Base-by-base conservation (phyloP, 2,888 invertebrate genomes). In the Plusia festucae region DNA sequence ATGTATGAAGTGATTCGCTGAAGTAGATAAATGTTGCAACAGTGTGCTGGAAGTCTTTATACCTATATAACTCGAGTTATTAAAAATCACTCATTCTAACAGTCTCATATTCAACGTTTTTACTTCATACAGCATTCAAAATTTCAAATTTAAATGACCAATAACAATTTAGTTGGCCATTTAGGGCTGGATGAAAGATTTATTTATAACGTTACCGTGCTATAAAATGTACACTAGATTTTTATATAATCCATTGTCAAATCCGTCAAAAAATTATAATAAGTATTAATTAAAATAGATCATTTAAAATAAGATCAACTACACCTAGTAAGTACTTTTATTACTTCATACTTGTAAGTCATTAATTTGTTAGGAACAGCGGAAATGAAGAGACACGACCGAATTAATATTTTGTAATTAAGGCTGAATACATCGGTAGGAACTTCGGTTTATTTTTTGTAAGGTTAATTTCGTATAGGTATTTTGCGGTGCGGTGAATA, bases 281-380 rank as follows among this genome's bases (percentile, higher is more conserved):
- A 66, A 60, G 59, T 73, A 60, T 11, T n/a, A n/a, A n/a, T n/a
- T n/a, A n/a, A n/a, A n/a, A n/a, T 22, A 46, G 30, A 40, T 54
- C 32, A 32, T 46, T 60, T 53, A 53, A 53, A 60, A 57, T 27
- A 55, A n/a, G n/a, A 40, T 53, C n/a, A 55, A 56, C 58, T 80
- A 77, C 56, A 70, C 44, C 78, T 82, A 84, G 55, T 85, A 85
- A 85, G 83, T 84, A 85, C 84, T 79, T 73, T 69, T 60, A 70
- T 65, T 65, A n/a, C n/a, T n/a, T n/a, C n/a, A n/a, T n/a, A n/a
- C n/a, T n/a, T n/a, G n/a, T n/a, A n/a, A n/a, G 63, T 66, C 58
- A 64, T 55, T 56, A 71, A 60, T 52, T 62, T 53, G 22, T 58
- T 59, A 66, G 44, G 49, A 68, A 74, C 30, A 68, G 11, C 49